These are phyloP conservation scores for Drosophila tropicalis DNA, from an alignment of 1,140 invertebrate genomes.

Conservation along the genomic window DNA sequence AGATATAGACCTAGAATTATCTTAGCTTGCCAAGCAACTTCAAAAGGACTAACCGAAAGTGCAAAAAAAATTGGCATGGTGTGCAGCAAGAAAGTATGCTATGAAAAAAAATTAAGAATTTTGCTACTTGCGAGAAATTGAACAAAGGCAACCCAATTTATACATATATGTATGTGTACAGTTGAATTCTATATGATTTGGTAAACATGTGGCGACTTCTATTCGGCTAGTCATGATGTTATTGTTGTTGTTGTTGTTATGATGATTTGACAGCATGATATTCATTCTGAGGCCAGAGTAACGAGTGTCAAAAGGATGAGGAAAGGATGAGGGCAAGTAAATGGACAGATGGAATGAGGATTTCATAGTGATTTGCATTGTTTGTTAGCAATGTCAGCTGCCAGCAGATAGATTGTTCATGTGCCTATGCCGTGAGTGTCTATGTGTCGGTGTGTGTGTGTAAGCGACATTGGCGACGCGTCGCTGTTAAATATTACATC, in stretches of 20 bases:
- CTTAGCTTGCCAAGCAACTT: too few species aligned
- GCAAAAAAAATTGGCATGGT: neutral
- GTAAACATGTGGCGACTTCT: conserved; percentile 4
- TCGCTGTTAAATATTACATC: conserved; percentile 64
- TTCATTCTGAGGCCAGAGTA: conserved; percentile 28
- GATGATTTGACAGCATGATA: conserved; percentile 63
- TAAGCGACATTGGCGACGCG: conserved; percentile 33
- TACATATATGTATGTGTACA: neutral
- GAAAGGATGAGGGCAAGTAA: too few species aligned
- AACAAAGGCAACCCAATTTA: neutral
- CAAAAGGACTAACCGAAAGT: too few species aligned
- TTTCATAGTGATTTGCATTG: conserved; percentile 70
- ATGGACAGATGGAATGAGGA: neutral
- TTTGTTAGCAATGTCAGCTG: conserved; percentile 75
- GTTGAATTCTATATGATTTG: neutral
- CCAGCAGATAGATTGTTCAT: conserved; percentile 51
- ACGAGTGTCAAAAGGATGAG: too few species aligned
- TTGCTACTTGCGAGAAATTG: neutral
- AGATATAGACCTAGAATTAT: too few species aligned
- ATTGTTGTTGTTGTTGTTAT: conserved; percentile 38
- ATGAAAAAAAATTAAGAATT: neutral
- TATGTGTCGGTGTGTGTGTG: conserved; percentile 14
- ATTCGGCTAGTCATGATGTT: conserved; percentile 43
- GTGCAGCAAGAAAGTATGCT: neutral
- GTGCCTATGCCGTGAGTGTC: conserved; percentile 12